Evolutionary conservation across 2,888 invertebrate species (phyloP).

Genomic region (Thereva nobilitata): DNA sequence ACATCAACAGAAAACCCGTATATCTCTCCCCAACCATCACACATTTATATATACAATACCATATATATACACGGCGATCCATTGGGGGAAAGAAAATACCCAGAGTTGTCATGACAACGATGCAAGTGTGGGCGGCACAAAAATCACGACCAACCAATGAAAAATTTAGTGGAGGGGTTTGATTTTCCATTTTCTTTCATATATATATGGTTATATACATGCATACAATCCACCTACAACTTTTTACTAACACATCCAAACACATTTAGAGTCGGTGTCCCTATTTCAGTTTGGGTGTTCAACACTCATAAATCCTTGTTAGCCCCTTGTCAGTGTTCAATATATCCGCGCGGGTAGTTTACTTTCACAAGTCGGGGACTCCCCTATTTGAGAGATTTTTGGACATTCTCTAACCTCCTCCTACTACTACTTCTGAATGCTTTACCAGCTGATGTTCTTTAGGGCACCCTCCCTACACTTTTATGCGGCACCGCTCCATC

Average conservation of each 20-base stretch:
- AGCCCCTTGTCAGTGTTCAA: constrained; percentile 28
- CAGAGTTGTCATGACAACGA: constrained; percentile 42
- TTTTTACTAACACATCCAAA: too few species aligned
- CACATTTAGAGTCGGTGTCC: too few species aligned
- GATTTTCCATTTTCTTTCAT: constrained; percentile 53
- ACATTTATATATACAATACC: neutral
- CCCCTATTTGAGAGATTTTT: too few species aligned
- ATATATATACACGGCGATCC: neutral
- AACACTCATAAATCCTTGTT: constrained; percentile 27
- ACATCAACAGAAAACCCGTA: too few species aligned
- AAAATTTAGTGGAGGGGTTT: constrained; percentile 59
- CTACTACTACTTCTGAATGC: too few species aligned
- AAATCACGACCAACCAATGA: constrained; percentile 61
- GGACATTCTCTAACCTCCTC: too few species aligned
- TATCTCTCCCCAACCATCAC: too few species aligned
- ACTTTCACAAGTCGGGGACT: too few species aligned
- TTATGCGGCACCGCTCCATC: too few species aligned
- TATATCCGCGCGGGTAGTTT: constrained; percentile 32
- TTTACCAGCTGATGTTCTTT: too few species aligned
- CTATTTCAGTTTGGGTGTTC: neutral
- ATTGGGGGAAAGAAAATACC: constrained; percentile 18
- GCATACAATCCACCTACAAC: neutral
- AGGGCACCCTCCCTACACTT: too few species aligned
- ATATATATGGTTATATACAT: constrained; percentile 13
- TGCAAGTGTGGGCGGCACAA: constrained; percentile 45